These are phyloP conservation scores for Tetranychus urticae DNA, from an alignment of 1,140 invertebrate species.

Conservation along the genomic window DNA sequence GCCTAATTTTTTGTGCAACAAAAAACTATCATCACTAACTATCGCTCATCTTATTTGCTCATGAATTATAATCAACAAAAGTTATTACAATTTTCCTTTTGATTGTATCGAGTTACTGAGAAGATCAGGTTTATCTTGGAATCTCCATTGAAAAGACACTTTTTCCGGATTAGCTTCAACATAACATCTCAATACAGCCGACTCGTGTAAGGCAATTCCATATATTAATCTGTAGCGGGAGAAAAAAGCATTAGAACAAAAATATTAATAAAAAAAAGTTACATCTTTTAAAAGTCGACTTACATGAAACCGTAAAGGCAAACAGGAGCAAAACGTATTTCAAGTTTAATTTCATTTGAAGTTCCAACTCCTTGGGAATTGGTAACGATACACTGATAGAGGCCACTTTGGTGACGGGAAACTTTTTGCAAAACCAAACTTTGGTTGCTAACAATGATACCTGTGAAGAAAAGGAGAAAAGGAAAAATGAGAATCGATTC, in stretches of 20 bases:
- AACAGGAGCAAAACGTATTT: conserved; percentile 30
- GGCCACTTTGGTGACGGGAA: conserved; percentile 12
- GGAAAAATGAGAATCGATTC: background rate
- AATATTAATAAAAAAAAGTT: background rate
- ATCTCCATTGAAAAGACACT: conserved; percentile 7
- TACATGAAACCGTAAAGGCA: conserved; percentile 6
- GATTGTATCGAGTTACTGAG: background rate
- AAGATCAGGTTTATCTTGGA: conserved; percentile 1
- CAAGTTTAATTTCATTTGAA: conserved; percentile 23
- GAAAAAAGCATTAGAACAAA: no score
- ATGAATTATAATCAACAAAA: no score
- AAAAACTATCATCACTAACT: no score
- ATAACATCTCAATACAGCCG: conserved; percentile 34
- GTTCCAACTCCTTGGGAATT: conserved; percentile 11
- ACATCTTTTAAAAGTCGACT: background rate
- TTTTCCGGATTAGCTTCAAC: conserved; percentile 57
- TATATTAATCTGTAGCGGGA: conserved; percentile 35
- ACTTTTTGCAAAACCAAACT: conserved; percentile 15
- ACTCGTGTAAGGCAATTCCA: conserved; percentile 62
- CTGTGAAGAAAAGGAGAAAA: background rate
- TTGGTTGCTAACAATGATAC: conserved; percentile 6
- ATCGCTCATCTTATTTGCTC: no score
- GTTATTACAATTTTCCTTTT: conserved; percentile 1
- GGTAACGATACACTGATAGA: conserved; percentile 13
- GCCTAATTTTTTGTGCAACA: no score